Base-by-base conservation (phyloP, 2,888 invertebrate species). In the Teleogryllus oceanicus region DNA sequence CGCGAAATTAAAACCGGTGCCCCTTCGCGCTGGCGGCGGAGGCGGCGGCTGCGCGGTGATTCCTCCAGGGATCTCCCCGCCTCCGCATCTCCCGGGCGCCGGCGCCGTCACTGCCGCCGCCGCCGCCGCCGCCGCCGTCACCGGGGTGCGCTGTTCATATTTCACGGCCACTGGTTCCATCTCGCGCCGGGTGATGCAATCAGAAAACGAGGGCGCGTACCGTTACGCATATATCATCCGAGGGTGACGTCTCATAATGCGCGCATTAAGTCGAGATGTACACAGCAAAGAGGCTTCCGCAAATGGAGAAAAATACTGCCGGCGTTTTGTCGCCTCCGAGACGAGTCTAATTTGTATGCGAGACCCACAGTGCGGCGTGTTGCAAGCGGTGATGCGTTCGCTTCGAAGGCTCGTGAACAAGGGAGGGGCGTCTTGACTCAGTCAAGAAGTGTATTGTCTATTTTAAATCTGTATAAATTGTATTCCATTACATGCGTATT, bases 141-240 rank as follows among this genome's bases (percentile, higher is more conserved):
- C 49, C 37, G 24, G n/a, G 76, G 49, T 24, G 76, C 50, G 76
- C 51, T 79, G 79, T 79, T 79, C 79, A 79, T 79, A 79, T 79
- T 79, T 79, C 79, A 79, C 79, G 79, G 79, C 37, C 76, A 76
- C 79, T 79, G 79, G 77, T 37, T 79, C 62, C 77, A 79, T 79
- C 75, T 78, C 75, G 62, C 62, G 62, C 16, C 62, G 62, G 62
- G 62, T 62, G 62, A 62, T 62, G 62, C 62, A 62, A 62, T 62
- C 62, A 62, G 62, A 62, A 62, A 62, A 62, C 62, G 62, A 62
- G 62, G 62, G 62, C 62, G 62, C 62, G 62, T 16, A 62, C 62
- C 62, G 62, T 62, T 62, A 62, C 62, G 62, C 62, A 62, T 62
- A 62, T 62, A 62, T 62, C 62, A 62, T 62, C 62, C 62, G 62